A percentile compares a stretch with the other conserved stretches of the same genome.
phyloP scores from a whole-genome alignment of 2,888 invertebrate genomes.

The Chrysomela aeneicollis region DNA sequence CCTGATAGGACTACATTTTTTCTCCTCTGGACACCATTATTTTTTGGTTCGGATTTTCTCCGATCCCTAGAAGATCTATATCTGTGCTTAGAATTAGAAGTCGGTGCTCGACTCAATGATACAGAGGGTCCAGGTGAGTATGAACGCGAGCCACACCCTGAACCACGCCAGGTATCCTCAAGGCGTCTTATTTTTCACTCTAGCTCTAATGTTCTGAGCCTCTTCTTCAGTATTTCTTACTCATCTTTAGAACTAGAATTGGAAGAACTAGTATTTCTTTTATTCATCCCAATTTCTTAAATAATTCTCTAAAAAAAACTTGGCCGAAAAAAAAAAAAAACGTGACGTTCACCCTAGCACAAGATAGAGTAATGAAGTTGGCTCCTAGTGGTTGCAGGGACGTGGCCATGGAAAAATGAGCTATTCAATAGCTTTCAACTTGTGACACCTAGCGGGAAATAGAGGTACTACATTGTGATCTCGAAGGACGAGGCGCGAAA shows the following conservation, averaged over 20 bases:
- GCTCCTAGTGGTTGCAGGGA: background rate
- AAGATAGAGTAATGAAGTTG: background rate
- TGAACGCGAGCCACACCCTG: background rate
- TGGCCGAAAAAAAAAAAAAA: no score
- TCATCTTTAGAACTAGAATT: no score
- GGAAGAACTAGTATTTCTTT: no score
- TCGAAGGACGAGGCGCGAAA: no score
- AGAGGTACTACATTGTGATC: no score
- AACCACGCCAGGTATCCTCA: background rate
- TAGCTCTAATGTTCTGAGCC: background rate
- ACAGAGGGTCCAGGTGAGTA: constrained; percentile 72
- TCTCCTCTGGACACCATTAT: background rate
- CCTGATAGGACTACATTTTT: background rate
- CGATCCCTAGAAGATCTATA: background rate
- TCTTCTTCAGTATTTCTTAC: background rate
- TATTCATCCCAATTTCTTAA: no score
- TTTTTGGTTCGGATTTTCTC: background rate
- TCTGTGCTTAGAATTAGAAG: background rate
- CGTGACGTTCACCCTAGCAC: no score
- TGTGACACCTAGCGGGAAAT: no score
- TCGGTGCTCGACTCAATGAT: constrained; percentile 66
- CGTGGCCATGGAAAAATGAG: no score
- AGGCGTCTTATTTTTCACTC: background rate
- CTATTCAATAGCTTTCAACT: no score
- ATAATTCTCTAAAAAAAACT: no score